Evolutionary conservation across 1,140 invertebrate genomes (phyloP), one percentile per base, ranked within the genome.

Genomic region (Lordiphosa stackelbergi): DNA sequence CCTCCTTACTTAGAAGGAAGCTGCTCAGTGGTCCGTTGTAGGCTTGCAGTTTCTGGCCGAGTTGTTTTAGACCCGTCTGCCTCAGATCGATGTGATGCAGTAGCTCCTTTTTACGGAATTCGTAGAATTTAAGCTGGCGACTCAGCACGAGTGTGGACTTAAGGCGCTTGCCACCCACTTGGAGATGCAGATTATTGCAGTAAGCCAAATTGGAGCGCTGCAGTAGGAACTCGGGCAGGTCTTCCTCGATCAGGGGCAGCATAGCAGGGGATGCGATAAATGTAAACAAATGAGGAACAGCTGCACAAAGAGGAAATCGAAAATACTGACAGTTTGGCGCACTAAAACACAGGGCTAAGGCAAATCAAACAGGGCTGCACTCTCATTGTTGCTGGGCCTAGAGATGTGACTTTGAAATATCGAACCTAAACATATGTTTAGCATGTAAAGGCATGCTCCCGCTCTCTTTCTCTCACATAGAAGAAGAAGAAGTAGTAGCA

Each of bases 191-290:
- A 37, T 58, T 62, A 24, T 34, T 43, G 41, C 59, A 59, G 36
- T 68, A 81, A 28, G 68, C 77, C 11, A 75, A 35, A 16, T 48
- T 54, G 24, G 62, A 24, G 9, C 55, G 77, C 34, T 81, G 43
- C 10, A 45, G 40, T 1, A 83, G 51, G 38, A 81, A 55, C 46
- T 72, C 53, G 36, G 75, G 75, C 11, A 83, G 63, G 43, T 81
- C 69, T 5, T 59, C 56, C 31, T 58, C 47, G 7, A 72, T 53
- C 10, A 38, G 45, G 16, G 66, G 40, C 40, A 71, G 43, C 74
- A 79, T 79, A 35, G 38, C 53, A 38, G 7, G 34, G 28, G 13
- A 24, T 42, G 40, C 19, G 10, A 43, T 11, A 11, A 12, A 55
- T 2, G 38, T 53, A 48, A 63, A 53, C 31, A 77, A 46, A 37